A percentile compares a stretch with the other conserved stretches of the same genome.
Evolutionary conservation across 2,888 invertebrate genomes (phyloP).

Genomic region (Octonoba sinensis): DNA sequence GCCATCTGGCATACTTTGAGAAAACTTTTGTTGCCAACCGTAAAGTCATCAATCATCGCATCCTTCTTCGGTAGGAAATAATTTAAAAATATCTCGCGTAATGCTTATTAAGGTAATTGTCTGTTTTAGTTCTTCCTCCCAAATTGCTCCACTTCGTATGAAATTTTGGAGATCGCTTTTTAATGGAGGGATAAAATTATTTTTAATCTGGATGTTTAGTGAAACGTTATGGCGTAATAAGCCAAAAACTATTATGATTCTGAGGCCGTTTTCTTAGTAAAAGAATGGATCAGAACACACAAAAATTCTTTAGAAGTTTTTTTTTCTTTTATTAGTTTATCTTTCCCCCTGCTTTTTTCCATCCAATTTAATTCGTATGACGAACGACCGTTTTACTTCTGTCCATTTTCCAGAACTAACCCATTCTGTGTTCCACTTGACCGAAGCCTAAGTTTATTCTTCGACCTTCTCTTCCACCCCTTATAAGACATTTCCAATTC

Average conservation of each 20-base stretch:
- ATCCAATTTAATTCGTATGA: slow-evolving; percentile 62
- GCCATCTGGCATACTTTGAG: slow-evolving; percentile 44
- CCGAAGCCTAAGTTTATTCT: slow-evolving; percentile 54
- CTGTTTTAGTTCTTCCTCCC: slow-evolving; percentile 14
- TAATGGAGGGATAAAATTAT: slow-evolving; percentile 20
- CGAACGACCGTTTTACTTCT: slow-evolving; percentile 57
- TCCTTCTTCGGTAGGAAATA: slow-evolving; percentile 43
- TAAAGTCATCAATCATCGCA: slow-evolving; percentile 53
- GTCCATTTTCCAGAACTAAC: slow-evolving; percentile 57
- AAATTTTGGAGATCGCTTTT: slow-evolving; percentile 1
- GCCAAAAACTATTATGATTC: slow-evolving; percentile 50
- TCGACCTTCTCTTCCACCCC: slow-evolving; percentile 9
- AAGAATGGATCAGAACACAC: not conserved
- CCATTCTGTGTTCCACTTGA: slow-evolving; percentile 57
- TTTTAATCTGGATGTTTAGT: slow-evolving; percentile 51
- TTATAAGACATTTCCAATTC: not conserved
- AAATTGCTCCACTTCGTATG: not conserved
- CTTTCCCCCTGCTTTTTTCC: slow-evolving; percentile 29
- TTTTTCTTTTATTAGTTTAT: not conserved
- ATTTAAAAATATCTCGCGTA: slow-evolving; percentile 53
- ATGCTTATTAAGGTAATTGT: slow-evolving; percentile 61
- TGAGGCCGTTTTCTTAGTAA: slow-evolving; percentile 20
- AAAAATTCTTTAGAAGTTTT: slow-evolving; percentile 14
- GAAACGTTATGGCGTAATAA: slow-evolving; percentile 54
- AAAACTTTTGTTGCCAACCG: slow-evolving; percentile 32